Evolutionary conservation across 1,140 invertebrate species (phyloP), one percentile per base, ranked within the genome.

Genomic region (Drosophila insularis): DNA sequence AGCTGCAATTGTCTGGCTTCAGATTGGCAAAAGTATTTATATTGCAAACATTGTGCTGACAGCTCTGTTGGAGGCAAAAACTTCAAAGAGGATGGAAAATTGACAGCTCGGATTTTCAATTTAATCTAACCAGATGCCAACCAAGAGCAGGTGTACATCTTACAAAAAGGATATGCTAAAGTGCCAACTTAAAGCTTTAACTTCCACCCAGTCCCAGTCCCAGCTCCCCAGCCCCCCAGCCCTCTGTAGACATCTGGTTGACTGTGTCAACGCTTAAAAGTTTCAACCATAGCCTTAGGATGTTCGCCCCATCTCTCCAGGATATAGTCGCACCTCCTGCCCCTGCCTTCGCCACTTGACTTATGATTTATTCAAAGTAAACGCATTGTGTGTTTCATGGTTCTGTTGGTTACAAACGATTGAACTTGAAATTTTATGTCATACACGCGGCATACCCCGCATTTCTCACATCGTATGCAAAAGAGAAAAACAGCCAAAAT

Each of bases 51-150:
- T 79, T 87, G 68, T 73, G 75, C 68, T 82, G 82, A 82, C 82
- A 86, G 84, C 21, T 56, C 53, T 19, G 32, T 61, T 66, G 31
- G 17, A 17, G 66, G 55, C 40, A 59, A 71, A 19, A 71, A 21
- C 14, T 46, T 17, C 14, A 46, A 17, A 46, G 27, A 27, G 17
- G 43, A 13, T 32, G 40, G 19, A 43, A 74, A 89, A 87, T 89
- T 87, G 82, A 89, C 82, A 82, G 82, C 72, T 82, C 66, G 69
- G 75, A 86, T 87, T 87, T 87, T 82, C 84, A 87, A 87, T 87
- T 87, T 89, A 76, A 77, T 54, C 55, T 56, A 66, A 82, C 43
- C 80, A 89, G 72, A 50, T 50, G 43, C 43, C 72, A 80, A 84
- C 40, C 73, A 58, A 27, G 27, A 19, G 35, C 61, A 74, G 72